These are phyloP conservation scores for Spea hammondii DNA, from an alignment of 2,797 vertebrate genomes.

Conservation along the genomic window DNA sequence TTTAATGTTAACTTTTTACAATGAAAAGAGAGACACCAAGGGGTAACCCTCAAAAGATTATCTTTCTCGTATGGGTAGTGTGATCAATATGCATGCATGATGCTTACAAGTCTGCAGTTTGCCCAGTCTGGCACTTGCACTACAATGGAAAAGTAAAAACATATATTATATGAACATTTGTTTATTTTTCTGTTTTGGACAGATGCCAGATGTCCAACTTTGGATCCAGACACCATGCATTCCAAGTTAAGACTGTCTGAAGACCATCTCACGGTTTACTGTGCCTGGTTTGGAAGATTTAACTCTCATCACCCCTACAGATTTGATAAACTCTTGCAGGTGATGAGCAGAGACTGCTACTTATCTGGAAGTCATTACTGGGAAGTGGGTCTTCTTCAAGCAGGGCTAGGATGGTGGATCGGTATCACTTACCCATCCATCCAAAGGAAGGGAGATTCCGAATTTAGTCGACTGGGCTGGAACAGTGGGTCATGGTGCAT, in stretches of 20 bases:
- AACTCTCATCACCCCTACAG: slow-evolving; percentile 56
- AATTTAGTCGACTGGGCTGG: slow-evolving; percentile 63
- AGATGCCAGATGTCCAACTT: slow-evolving; percentile 69
- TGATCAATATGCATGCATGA: too few species aligned
- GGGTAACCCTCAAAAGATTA: too few species aligned
- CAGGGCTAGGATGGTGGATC: slow-evolving; percentile 69
- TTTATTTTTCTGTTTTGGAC: neutral
- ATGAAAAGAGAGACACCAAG: too few species aligned
- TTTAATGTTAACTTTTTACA: too few species aligned
- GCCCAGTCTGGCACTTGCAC: too few species aligned
- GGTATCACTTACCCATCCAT: slow-evolving; percentile 65
- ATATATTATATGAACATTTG: too few species aligned
- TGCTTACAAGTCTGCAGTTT: too few species aligned
- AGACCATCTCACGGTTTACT: slow-evolving; percentile 59
- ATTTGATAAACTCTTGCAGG: slow-evolving; percentile 67
- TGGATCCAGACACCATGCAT: slow-evolving; percentile 67
- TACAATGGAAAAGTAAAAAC: too few species aligned
- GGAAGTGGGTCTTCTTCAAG: slow-evolving; percentile 69
- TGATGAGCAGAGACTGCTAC: slow-evolving; percentile 66
- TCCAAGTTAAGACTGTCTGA: slow-evolving; percentile 62
- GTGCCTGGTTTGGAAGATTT: slow-evolving; percentile 57
- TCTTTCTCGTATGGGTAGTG: too few species aligned
- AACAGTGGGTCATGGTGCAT: slow-evolving; percentile 71
- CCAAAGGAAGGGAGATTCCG: slow-evolving; percentile 63
- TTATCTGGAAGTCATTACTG: slow-evolving; percentile 71